phyloP scores from a whole-genome alignment of 2,797 vertebrate species.

The Spondyliosoma cantharus region DNA sequence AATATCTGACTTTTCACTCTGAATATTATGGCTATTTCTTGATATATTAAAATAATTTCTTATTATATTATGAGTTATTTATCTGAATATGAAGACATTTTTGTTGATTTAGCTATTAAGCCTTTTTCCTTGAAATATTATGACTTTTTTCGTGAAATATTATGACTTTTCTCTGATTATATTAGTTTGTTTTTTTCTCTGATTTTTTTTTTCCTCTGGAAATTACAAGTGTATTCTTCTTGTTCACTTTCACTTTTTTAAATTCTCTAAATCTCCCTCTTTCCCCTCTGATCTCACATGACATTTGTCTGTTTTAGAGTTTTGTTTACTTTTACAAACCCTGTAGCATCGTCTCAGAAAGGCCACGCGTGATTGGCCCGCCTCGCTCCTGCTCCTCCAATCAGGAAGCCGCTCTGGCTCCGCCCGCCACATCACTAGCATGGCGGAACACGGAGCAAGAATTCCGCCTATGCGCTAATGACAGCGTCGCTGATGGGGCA shows the following conservation, averaged over 20 bases:
- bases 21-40: neutral
- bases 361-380: slow-evolving; percentile 68
- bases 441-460: slow-evolving; percentile 74
- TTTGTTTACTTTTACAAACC: slow-evolving; percentile 13
- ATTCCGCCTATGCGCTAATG: slow-evolving; percentile 65
- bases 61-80: no score
- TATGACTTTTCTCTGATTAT: neutral
- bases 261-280: no score
- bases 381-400: slow-evolving; percentile 55
- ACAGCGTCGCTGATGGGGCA: slow-evolving; percentile 24
- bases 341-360: slow-evolving; percentile 11
- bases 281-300: no score
- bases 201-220: no score
- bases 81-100: neutral
- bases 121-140: no score
- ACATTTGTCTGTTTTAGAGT: neutral
- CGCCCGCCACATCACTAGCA: slow-evolving; percentile 71
- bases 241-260: no score
- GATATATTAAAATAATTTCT: no score
- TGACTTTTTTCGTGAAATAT: no score
- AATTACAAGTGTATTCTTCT: no score
- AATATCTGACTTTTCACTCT: no score
- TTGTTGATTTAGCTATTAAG: neutral
- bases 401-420: slow-evolving; percentile 56
- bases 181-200: no score